phyloP scores from a whole-genome alignment of 2,113 vertebrate species.

The Pteronura brasiliensis region DNA sequence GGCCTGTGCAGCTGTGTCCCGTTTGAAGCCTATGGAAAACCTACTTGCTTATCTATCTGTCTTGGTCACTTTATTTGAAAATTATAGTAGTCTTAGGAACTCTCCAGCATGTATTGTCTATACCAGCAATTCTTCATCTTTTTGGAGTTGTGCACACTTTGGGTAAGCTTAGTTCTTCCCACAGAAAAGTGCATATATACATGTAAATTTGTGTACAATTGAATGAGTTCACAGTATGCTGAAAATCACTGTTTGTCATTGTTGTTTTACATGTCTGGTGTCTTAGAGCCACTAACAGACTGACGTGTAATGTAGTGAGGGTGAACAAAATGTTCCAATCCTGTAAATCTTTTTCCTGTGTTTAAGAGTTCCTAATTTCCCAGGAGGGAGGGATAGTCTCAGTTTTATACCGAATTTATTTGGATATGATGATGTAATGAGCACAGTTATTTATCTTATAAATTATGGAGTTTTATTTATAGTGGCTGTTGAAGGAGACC shows the following conservation, averaged over 20 bases:
- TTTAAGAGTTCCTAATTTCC: background rate
- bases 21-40: background rate
- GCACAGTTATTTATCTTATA: background rate
- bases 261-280: background rate
- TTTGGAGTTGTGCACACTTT: background rate
- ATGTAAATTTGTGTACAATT: background rate
- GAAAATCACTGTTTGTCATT: background rate
- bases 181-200: background rate
- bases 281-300: background rate
- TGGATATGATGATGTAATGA: background rate
- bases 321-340: background rate
- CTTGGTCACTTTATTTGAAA: slow-evolving; percentile 28
- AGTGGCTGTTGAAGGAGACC: background rate
- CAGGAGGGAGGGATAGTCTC: background rate
- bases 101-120: background rate
- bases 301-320: background rate
- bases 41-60: background rate
- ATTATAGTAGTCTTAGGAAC: background rate
- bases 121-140: slow-evolving; percentile 9
- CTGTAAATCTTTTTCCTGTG: background rate
- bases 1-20: background rate
- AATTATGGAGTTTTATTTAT: background rate
- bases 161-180: background rate
- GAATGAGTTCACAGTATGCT: background rate
- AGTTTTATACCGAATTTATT: background rate